Evolutionary conservation across 2,797 vertebrate species (phyloP).

Genomic region (Lagocephalus sceleratus): DNA sequence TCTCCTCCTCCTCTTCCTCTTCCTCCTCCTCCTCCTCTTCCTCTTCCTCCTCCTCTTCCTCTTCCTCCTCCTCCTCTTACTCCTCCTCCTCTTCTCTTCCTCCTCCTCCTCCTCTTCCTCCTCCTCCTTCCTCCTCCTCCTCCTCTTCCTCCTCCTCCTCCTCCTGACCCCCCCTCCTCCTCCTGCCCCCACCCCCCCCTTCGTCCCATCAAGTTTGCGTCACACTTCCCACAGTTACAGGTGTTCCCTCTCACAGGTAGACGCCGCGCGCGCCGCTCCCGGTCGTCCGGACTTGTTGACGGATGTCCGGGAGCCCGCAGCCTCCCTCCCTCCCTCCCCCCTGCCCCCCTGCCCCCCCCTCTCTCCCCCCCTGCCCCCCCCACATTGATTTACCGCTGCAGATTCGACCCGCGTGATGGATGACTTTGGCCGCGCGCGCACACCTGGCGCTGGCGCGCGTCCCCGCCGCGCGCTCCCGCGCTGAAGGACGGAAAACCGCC

Average conservation of each 20-base stretch:
- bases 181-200: too few relatives aligned
- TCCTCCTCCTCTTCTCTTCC: too few relatives aligned
- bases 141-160: too few relatives aligned
- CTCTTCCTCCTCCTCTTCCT: constrained; percentile 10
- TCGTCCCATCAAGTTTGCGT: constrained; percentile 12
- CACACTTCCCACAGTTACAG: constrained; percentile 29
- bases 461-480: constrained; percentile 30
- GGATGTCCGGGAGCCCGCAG: constrained; percentile 44
- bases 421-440: constrained; percentile 46
- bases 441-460: constrained; percentile 40
- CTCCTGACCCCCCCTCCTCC: constrained; percentile 11
- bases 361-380: too few relatives aligned
- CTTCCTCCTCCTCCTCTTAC: constrained; percentile 14
- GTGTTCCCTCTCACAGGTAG: constrained; percentile 23
- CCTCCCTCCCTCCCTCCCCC: too few relatives aligned
- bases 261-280: constrained; percentile 19
- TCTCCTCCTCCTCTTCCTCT: constrained; percentile 17
- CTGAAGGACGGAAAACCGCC: constrained; percentile 6
- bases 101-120: constrained; percentile 13
- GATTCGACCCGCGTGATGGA: constrained; percentile 61
- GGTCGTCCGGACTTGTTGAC: constrained; percentile 44
- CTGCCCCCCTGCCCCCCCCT: too few relatives aligned
- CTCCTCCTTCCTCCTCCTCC: constrained; percentile 4
- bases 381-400: constrained; percentile 63
- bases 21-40: too few relatives aligned